Evolutionary conservation across 2,797 vertebrate genomes (phyloP), one percentile per base, ranked within the genome.

Genomic region (Megalops cyprinoides): DNA sequence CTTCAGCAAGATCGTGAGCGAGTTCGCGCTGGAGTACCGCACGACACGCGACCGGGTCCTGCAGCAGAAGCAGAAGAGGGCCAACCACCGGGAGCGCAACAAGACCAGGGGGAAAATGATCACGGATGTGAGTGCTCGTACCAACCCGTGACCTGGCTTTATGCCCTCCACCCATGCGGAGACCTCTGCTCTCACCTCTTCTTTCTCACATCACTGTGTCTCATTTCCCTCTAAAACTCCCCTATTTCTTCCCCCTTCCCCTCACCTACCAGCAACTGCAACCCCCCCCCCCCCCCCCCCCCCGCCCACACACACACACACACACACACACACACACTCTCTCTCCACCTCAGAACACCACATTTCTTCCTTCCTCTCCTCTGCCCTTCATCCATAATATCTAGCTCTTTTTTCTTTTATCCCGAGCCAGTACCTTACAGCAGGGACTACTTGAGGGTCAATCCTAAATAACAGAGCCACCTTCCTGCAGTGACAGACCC

Each of bases 31-130:
- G 84, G 98, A 99, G 87, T 99, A 99, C 86, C 97, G 98, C 77
- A 99, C 98, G 53, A 97, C 98, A 44, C 94, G 98, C 85, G 98
- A 99, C 80, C 93, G 98, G 15, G 97, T 98, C 85, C 90, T 99
- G 71, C 98, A 98, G 87, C 98, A 99, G 91, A 98, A 97, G 85
- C 98, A 97, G 94, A 99, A 99, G 87, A 93, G 98, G 86, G 97
- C 97, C 88, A 97, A 95, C 92, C 97, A 99, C 94, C 93, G 97
- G 39, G 98, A 99, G 90, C 96, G 98, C 88, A 99, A 99, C 90
- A 99, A 99, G 93, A 99, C 97, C 88, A 93, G 98, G 84, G 98
- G 97, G n/a, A 99, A 98, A 94, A 97, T 99, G 96, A 99, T 99
- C 91, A 99, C 97, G 62, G 97, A 99, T 87, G 98, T 99, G 94